Conservation (phyloP, 2,888 invertebrate genomes). For the Tyria jacobaeae region DNA sequence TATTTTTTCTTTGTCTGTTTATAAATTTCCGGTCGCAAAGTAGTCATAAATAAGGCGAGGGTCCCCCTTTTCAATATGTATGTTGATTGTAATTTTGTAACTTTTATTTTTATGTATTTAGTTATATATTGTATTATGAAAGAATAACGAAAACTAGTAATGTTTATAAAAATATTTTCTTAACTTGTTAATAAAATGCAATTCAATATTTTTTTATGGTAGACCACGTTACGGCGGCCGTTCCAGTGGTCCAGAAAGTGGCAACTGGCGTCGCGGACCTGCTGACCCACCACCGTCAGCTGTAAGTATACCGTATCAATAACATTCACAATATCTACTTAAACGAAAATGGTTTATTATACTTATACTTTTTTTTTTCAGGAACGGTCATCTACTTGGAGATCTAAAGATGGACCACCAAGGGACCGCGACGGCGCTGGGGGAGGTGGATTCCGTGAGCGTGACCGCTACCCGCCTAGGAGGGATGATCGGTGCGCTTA, state of each 20-base stretch:
- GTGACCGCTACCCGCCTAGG: conserved; percentile 65
- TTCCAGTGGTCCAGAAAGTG: conserved; percentile 72
- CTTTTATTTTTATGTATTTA: too few relatives aligned
- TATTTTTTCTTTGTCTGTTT: too few relatives aligned
- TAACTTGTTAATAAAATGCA: background rate
- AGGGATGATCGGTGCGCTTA: conserved; percentile 63
- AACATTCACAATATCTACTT: background rate
- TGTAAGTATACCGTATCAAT: conserved; percentile 56
- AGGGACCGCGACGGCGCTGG: conserved; percentile 63
- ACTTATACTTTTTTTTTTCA: conserved; percentile 34
- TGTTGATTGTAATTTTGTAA: too few relatives aligned
- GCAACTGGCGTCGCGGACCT: conserved; percentile 77
- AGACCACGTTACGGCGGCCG: conserved; percentile 76
- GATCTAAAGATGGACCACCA: conserved; percentile 70
- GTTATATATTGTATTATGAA: too few relatives aligned
- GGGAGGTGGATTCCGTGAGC: conserved; percentile 50
- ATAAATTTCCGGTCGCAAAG: too few relatives aligned
- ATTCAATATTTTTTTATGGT: conserved; percentile 17
- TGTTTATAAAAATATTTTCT: background rate
- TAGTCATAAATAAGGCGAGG: too few relatives aligned
- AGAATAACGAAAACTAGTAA: too few relatives aligned
- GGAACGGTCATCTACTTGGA: conserved; percentile 79
- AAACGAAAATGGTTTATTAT: background rate
- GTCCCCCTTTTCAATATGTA: too few relatives aligned
- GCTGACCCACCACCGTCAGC: conserved; percentile 70